Evolutionary conservation across 2,888 invertebrate species (phyloP).

Genomic region (Miltochrista miniata): DNA sequence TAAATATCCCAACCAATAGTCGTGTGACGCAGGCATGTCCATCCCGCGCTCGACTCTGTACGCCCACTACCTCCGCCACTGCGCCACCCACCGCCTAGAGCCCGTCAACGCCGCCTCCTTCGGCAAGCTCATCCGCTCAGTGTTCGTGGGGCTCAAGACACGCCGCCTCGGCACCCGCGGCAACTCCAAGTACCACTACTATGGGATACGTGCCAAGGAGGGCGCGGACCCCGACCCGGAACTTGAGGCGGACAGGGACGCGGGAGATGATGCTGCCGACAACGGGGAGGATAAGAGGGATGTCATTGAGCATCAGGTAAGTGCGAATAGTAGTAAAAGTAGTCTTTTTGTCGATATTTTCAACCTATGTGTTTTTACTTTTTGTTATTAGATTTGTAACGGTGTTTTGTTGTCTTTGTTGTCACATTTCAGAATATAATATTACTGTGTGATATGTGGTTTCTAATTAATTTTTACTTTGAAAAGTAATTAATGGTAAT

Average conservation of each 20-base stretch:
- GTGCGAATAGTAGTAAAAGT: neutral
- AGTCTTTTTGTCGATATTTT: no score
- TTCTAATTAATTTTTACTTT: no score
- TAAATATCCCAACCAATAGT: no score
- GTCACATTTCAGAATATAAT: no score
- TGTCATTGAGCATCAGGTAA: constrained; percentile 46
- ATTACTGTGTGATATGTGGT: no score
- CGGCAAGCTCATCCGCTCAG: constrained; percentile 99
- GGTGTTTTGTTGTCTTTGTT: no score
- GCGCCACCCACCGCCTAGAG: constrained; percentile 95
- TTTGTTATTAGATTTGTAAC: neutral
- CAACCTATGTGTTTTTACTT: no score
- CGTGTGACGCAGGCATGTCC: constrained; percentile 92
- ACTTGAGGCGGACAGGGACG: constrained; percentile 24
- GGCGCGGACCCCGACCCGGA: constrained; percentile 30
- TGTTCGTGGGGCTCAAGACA: constrained; percentile 97
- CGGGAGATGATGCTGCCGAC: constrained; percentile 31
- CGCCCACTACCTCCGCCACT: constrained; percentile 98
- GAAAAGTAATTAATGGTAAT: no score
- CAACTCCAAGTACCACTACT: constrained; percentile 99
- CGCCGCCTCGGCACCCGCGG: constrained; percentile 97
- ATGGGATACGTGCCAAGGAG: constrained; percentile 98
- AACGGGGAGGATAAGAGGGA: constrained; percentile 47
- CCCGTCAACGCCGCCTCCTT: constrained; percentile 99
- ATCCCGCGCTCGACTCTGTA: constrained; percentile 97